Evolutionary conservation across 2,797 vertebrate species (phyloP).

Genomic region (Stomatorhinus walkeri): DNA sequence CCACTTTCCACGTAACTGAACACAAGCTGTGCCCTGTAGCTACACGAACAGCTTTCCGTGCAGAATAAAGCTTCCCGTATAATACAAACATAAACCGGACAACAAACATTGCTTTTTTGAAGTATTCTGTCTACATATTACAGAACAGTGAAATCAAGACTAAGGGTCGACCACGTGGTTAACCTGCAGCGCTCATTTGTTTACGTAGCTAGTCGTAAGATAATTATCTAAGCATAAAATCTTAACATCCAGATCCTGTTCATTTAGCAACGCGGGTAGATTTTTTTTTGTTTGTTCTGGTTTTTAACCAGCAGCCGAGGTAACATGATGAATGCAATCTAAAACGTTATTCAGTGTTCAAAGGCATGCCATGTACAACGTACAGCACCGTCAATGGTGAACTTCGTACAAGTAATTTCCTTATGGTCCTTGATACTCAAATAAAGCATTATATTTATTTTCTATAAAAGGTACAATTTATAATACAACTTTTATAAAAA

Average conservation of each 20-base stretch:
- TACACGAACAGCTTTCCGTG: background rate
- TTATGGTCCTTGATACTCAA: constrained; percentile 36
- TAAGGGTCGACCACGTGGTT: background rate
- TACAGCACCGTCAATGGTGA: background rate
- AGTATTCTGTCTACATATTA: background rate
- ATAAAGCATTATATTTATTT: constrained; percentile 79
- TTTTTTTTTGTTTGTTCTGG: background rate
- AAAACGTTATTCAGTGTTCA: background rate
- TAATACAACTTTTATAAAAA: constrained; percentile 86
- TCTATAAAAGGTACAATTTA: constrained; percentile 80
- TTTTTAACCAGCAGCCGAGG: background rate
- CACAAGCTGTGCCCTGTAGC: background rate
- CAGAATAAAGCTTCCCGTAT: background rate
- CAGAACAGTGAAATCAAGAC: background rate
- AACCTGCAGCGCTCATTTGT: background rate
- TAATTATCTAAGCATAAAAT: background rate
- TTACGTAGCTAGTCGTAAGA: background rate
- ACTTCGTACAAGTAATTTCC: background rate
- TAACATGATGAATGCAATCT: background rate
- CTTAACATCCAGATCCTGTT: background rate
- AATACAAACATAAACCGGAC: background rate
- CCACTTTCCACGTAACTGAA: background rate
- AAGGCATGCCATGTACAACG: background rate
- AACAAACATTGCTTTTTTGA: background rate
- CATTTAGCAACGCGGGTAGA: background rate